Evolutionary conservation across 1,140 invertebrate genomes (phyloP).

Genomic region (Carposina sasakii): DNA sequence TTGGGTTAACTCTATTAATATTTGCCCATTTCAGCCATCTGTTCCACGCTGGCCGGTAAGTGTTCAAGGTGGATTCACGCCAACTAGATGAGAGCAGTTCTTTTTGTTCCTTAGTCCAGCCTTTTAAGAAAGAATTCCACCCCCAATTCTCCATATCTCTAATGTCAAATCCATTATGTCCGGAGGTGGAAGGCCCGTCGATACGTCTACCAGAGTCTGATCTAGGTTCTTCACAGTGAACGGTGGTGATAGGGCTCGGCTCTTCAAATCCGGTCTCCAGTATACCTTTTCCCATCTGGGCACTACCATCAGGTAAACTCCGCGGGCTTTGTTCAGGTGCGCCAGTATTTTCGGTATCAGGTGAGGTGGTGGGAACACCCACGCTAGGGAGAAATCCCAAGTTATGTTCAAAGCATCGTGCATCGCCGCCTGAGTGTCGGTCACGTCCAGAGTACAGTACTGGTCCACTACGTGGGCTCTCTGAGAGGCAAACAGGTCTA

Average conservation of each 20-base stretch:
- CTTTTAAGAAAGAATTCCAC: background rate
- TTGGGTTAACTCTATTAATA: background rate
- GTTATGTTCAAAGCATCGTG: slow-evolving; percentile 24
- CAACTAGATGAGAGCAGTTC: slow-evolving; percentile 3
- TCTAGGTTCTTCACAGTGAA: slow-evolving; percentile 3
- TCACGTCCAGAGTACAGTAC: slow-evolving; percentile 7
- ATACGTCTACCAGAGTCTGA: background rate
- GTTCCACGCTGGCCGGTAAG: slow-evolving; percentile 17
- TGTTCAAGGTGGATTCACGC: slow-evolving; percentile 17
- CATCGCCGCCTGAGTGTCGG: slow-evolving; percentile 11
- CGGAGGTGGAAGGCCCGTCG: background rate
- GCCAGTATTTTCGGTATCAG: slow-evolving; percentile 6
- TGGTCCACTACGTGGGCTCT: background rate
- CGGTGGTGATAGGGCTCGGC: background rate
- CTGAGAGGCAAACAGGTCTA: slow-evolving; percentile 11
- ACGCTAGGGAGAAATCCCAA: slow-evolving; percentile 19
- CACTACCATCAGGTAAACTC: slow-evolving; percentile 5
- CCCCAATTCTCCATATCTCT: slow-evolving; percentile 9
- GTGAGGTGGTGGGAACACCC: slow-evolving; percentile 11
- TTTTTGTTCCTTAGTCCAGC: background rate
- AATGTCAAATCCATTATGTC: background rate
- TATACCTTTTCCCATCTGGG: slow-evolving; percentile 1
- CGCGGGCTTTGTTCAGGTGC: slow-evolving; percentile 3
- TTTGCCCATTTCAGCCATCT: slow-evolving; percentile 22
- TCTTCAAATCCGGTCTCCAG: slow-evolving; percentile 5